Base-by-base conservation (phyloP, 2,113 vertebrate species). In the Hyperoodon ampullatus region DNA sequence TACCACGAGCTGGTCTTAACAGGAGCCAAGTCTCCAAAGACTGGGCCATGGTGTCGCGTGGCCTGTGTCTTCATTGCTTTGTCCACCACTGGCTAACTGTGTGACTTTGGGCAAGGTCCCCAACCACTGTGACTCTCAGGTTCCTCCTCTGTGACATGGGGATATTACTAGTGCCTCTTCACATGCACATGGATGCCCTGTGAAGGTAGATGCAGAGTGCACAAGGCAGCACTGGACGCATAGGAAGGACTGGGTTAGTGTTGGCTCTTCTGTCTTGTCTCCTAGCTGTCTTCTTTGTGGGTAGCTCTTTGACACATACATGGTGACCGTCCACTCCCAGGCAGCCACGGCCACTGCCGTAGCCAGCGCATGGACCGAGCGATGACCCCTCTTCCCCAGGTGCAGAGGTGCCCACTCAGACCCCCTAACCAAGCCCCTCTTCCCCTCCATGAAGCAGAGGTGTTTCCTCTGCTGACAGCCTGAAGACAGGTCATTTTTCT, bases 401-500 rank as follows among this genome's bases (percentile, higher is more conserved):
- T 78, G 18, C 71, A 44, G 61, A 63, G 91, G 93, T 88, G 88
- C 91, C 91, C 11, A 23, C 61, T 39, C 50, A 78, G 78, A 61
- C 78, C 66, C 71, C 65, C 15, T 5, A 66, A 44, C 71, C 90
- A 5, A 84, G 26, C 93, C 39, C 58, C 80, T 66, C 75, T 61
- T 47, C 90, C 65, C 3, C 50, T 53, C 55, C 74, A 26, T 18
- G 39, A 28, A 3, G 13, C 93, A 66, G 95, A 91, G 95, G 97
- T 89, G 85, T 95, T 97, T 97, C 89, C 87, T 95, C 74, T 55
- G 66, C 66, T 97, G 98, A 98, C 96, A 98, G 97, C 96, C 85
- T 83, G 93, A 87, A 97, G 96, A 97, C 97, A 98, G 97, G 96
- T 55, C 94, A 75, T 96, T 98, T 98, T 97, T 97, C 97, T 97